phyloP scores from a whole-genome alignment of 2,888 invertebrate genomes.

The Kryphioiulus occultus region DNA sequence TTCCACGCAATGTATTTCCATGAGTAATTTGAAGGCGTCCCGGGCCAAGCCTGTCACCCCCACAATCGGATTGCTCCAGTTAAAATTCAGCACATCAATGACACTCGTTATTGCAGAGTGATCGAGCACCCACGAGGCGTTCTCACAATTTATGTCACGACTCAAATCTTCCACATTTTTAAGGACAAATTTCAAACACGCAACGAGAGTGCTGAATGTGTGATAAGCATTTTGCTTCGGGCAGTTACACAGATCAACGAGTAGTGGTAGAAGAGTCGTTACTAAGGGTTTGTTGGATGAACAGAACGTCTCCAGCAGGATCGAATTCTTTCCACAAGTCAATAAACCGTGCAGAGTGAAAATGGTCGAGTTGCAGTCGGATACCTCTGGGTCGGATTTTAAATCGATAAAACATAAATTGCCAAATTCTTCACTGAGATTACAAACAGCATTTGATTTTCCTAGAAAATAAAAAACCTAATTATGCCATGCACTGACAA shows the following conservation, averaged over 20 bases:
- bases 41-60: constrained; percentile 23
- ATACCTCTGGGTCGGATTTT: not conserved
- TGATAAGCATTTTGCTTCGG: constrained; percentile 25
- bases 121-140: not conserved
- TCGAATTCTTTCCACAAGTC: constrained; percentile 43
- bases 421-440: not conserved
- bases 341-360: constrained; percentile 51
- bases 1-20: constrained; percentile 41
- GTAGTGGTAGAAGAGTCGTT: not conserved
- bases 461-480: not conserved
- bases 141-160: not conserved
- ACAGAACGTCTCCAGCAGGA: not conserved
- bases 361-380: not conserved
- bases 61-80: constrained; percentile 37
- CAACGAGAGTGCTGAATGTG: constrained; percentile 25
- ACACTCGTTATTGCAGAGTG: not conserved
- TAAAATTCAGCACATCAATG: not conserved
- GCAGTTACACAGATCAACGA: constrained; percentile 32
- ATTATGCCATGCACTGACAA: not conserved
- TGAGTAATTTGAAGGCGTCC: not conserved
- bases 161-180: not conserved
- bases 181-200: constrained; percentile 41
- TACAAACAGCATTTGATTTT: not conserved
- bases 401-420: not conserved
- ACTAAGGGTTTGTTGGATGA: not conserved